Conservation (phyloP, 2,888 invertebrate genomes). For the Leptarthrus brevirostris region DNA sequence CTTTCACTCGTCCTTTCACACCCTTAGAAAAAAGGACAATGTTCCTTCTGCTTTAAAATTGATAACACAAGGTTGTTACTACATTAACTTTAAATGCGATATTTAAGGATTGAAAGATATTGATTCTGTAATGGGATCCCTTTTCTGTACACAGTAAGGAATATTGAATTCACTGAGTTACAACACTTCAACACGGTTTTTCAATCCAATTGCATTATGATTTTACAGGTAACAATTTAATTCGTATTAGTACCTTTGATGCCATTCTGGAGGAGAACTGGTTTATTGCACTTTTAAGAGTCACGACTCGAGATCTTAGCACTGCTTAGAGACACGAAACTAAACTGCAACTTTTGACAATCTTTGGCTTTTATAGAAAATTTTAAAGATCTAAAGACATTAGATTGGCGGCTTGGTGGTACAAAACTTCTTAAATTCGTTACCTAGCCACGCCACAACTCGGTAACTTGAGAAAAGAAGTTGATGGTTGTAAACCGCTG, state of each 20-base stretch:
- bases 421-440: conserved; percentile 19
- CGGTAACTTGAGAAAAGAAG: too few relatives aligned
- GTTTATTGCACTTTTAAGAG: conserved; percentile 37
- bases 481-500: too few relatives aligned
- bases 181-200: conserved; percentile 17
- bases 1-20: too few relatives aligned
- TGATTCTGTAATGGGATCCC: not conserved
- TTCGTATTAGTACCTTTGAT: conserved; percentile 23
- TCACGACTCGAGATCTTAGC: conserved; percentile 22
- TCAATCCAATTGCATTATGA: conserved; percentile 25
- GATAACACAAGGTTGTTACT: too few relatives aligned
- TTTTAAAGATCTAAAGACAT: too few relatives aligned
- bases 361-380: conserved; percentile 40
- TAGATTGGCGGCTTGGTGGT: conserved; percentile 10
- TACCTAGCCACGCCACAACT: too few relatives aligned
- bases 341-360: conserved; percentile 35
- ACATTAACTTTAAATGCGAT: too few relatives aligned
- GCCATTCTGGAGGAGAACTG: conserved; percentile 28
- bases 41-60: too few relatives aligned
- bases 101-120: too few relatives aligned
- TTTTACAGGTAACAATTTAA: conserved; percentile 9
- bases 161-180: not conserved
- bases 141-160: not conserved
- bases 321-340: conserved; percentile 34
- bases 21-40: too few relatives aligned